Evolutionary conservation across 2,113 vertebrate species (phyloP).

Genomic region (Heteronetta atricapilla): DNA sequence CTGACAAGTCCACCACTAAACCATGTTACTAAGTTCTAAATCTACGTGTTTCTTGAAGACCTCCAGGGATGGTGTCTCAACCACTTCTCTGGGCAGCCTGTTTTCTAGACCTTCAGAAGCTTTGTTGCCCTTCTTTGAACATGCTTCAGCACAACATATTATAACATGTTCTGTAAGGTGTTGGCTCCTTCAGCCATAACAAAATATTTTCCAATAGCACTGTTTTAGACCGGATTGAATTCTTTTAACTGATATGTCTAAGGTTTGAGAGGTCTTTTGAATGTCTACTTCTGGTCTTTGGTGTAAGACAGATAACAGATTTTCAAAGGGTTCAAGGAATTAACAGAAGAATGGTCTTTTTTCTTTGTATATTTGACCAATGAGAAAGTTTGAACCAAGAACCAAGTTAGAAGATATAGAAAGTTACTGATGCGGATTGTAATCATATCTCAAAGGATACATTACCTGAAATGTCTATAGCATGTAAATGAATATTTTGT

Average conservation of each 20-base stretch:
- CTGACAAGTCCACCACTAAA: no score
- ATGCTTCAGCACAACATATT: no score
- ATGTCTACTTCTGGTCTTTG: background rate
- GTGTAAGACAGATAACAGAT: background rate
- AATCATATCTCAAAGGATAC: background rate
- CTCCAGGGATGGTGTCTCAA: no score
- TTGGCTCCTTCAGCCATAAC: background rate
- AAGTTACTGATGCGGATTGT: background rate
- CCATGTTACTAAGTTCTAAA: no score
- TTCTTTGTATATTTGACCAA: background rate
- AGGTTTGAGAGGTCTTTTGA: background rate
- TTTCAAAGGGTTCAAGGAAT: background rate
- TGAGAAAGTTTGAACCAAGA: background rate
- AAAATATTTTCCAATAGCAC: background rate
- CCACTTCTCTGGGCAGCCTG: no score
- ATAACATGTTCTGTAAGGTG: background rate
- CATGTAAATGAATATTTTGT: background rate
- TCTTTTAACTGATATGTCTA: background rate
- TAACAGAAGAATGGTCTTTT: background rate
- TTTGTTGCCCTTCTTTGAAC: no score
- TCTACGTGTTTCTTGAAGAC: no score
- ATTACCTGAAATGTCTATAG: background rate
- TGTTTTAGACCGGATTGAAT: background rate
- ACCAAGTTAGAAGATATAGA: background rate
- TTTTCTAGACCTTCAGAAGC: no score